Evolutionary conservation across 2,113 vertebrate genomes (phyloP), one percentile per base, ranked within the genome.

Genomic region (Hippocampus barbouri): DNA sequence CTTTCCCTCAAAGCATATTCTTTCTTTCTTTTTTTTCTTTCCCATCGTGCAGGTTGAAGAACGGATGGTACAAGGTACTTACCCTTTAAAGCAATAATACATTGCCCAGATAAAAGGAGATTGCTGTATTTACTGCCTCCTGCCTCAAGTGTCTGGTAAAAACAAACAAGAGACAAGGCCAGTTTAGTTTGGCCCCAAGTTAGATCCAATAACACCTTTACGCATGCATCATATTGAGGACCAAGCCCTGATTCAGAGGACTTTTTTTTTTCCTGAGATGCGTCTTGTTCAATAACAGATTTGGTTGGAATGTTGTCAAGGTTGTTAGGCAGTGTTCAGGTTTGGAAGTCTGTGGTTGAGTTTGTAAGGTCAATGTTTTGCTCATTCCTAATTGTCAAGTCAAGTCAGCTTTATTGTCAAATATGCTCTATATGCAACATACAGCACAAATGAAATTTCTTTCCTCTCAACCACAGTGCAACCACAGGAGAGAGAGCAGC

Each of bases 21-120:
- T 1, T 62, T 25, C 0, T 59, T 38, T 59, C 27, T 27, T 27
- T 4, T 4, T 63, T 63, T 40, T 21, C 15, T 38, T n/a, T 5
- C 20, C 30, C 56, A 18, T 5, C 1, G 1, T 20, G 8, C 7
- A 20, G 12, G 51, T n/a, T n/a, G 40, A 72, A 41, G 47, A 73
- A 60, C 38, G 53, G 21, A 69, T 75, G 41, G 25, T 9, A 2
- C 23, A 43, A 25, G 25, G 57, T 63, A 59, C 71, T 27, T 30
- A 65, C 68, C 69, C 75, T 62, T 38, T 68, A n/a, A 68, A 76
- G 30, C 30, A 40, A 27, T n/a, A 65, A 61, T 20, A 69, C 74
- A 30, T 70, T 8, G 4, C 12, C 2, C 5, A 61, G 61, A 79
- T 80, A 68, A 75, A 77, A 63, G 21, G 23, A 51, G 12, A 25